These are phyloP conservation scores for Tenebrio molitor DNA, from an alignment of 1,140 invertebrate genomes.

Conservation along the genomic window DNA sequence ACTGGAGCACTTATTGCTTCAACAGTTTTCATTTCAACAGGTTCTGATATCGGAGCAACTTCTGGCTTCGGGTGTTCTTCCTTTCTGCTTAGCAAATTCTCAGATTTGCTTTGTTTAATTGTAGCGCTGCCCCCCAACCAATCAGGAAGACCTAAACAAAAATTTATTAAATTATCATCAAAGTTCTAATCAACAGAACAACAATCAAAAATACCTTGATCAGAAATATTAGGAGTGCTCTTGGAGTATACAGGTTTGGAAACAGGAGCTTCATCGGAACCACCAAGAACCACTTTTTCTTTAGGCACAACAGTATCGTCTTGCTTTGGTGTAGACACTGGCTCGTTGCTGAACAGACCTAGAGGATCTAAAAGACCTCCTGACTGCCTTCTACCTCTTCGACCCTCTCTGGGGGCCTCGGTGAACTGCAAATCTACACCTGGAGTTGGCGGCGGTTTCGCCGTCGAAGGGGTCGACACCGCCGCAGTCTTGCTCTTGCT, in stretches of 20 bases:
- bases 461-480: neutral
- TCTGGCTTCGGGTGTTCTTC: constrained; percentile 5
- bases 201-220: neutral
- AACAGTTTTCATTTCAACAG: too few species aligned
- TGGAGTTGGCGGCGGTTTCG: constrained; percentile 8
- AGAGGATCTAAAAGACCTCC: constrained; percentile 42
- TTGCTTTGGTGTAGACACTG: neutral
- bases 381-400: constrained; percentile 30
- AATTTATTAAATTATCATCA: neutral
- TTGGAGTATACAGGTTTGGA: constrained; percentile 17
- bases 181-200: neutral
- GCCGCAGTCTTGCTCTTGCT: constrained; percentile 52
- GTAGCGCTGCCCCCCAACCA: constrained; percentile 53
- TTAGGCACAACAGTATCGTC: neutral
- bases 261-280: neutral
- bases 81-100: constrained; percentile 23
- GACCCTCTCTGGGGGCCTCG: constrained; percentile 45
- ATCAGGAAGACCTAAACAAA: constrained; percentile 53
- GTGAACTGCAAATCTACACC: constrained; percentile 5
- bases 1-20: too few species aligned
- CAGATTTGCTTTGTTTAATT: constrained; percentile 49
- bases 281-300: neutral
- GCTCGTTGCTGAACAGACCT: constrained; percentile 38
- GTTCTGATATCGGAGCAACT: constrained; percentile 8
- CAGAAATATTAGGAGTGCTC: constrained; percentile 41